Base-by-base conservation (phyloP, 2,113 vertebrate species). In the Morone saxatilis region DNA sequence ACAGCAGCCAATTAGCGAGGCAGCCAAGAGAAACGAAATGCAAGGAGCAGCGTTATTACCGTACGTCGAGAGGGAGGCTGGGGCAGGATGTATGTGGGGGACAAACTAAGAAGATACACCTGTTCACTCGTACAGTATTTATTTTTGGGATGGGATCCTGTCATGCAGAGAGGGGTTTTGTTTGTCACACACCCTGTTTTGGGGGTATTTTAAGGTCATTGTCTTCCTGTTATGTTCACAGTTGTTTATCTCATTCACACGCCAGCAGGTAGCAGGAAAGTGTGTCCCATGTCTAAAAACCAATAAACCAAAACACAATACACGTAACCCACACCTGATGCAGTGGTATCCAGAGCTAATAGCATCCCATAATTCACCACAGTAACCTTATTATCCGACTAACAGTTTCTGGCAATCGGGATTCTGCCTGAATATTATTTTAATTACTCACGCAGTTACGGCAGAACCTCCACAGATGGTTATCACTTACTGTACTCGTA, bases 41-140 rank as follows among this genome's bases (percentile, higher is more conserved):
- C 2, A 12, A 17, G 22, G 78, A 62, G 48, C 12, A 36, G 25
- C 48, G 68, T 43, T 50, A 20, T 40, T 59, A 48, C 47, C 5
- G 9, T 43, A 72, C 5, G 20, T n/a, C 1, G 43, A 57, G 16
- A 19, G 19, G 6, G 7, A 72, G 61, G 68, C n/a, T 10, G 25
- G 50, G 41, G 43, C 47, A 62, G 62, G 20, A 76, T 50, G 19
- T 40, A 53, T 38, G 5, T 11, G 16, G 25, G 25, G 25, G 25
- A 25, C 25, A 25, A 25, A 25, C 25, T 25, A 69, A 14, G 7
- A 43, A 31, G 38, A 40, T 53, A 38, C 40, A 50, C 48, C 63
- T 20, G 13, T 75, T 85, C 20, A 65, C 4, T 67, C 60, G 36
- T 13, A 54, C 48, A 67, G 66, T 88, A 90, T 90, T 91, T 90